Percentiles rank a stretch among this genome's conserved stretches.
Evolutionary conservation across 2,888 invertebrate species (phyloP).

Genomic region (Drosophila neotestacea): DNA sequence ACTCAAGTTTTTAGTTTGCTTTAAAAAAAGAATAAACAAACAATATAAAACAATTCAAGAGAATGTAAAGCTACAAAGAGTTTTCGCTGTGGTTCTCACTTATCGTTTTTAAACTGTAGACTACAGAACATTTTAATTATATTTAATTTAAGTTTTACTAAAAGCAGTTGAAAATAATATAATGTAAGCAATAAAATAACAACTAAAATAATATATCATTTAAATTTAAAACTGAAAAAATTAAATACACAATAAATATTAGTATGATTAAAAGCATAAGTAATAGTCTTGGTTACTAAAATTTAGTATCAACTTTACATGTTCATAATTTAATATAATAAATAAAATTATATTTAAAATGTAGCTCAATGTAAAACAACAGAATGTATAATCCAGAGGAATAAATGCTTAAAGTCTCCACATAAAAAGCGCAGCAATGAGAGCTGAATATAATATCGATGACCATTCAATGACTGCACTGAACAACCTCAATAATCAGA

Average conservation of each 20-base stretch:
- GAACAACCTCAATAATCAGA: neutral
- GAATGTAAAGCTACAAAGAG: neutral
- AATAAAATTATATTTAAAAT: too few relatives aligned
- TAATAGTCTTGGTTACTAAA: too few relatives aligned
- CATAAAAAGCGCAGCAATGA: neutral
- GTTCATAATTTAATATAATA: too few relatives aligned
- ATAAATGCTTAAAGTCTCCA: neutral
- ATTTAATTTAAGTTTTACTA: too few relatives aligned
- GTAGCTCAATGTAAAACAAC: neutral
- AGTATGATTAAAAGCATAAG: too few relatives aligned
- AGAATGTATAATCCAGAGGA: neutral
- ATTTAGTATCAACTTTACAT: too few relatives aligned
- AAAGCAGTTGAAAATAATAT: too few relatives aligned
- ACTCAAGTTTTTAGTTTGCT: slow-evolving; percentile 57
- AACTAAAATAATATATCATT: too few relatives aligned
- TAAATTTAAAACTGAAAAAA: too few relatives aligned
- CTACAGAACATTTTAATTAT: too few relatives aligned
- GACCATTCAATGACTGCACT: neutral
- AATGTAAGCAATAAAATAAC: too few relatives aligned
- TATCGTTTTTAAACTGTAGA: neutral
- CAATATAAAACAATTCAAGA: slow-evolving; percentile 8
- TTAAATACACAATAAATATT: too few relatives aligned
- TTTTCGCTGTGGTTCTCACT: neutral
- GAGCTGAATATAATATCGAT: neutral
- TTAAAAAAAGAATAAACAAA: slow-evolving; percentile 12